Base-by-base conservation (phyloP, 1,140 invertebrate species). In the Heterodera schachtii region DNA sequence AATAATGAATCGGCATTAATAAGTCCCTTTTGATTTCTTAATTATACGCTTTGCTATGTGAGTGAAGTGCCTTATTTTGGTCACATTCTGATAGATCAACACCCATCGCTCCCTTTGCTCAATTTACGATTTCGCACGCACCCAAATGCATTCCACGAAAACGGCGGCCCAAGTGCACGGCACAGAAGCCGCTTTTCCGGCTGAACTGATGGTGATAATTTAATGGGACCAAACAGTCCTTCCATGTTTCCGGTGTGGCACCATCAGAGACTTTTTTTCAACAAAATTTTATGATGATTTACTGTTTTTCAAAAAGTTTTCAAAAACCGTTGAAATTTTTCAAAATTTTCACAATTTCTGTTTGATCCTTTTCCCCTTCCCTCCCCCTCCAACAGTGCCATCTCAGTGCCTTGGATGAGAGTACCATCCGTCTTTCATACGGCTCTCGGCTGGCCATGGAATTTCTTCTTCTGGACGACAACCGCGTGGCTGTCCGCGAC, bases 391-490 rank as follows among this genome's bases (percentile, higher is more conserved):
- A 9, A 16, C 64, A 83, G 82, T 83, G 49, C 31, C 57, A 83
- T n/a, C 66, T 83, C 8, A 66, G n/a, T 41, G 31, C 74, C 21
- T n/a, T 83, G 11, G 73, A 78, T 16, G 81, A 83, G 41, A 44
- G 47, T 19, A 73, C 49, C 52, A 44, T 83, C 46, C 82, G 82
- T 43, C 82, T 83, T 3, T 80, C 82, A 6, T 84, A 83, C 70
- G 82, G 82, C 0, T 47, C 79, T 7, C 31, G 41, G 41, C 41
- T 75, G 49, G 46, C 70, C 46, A 70, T 84, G 60, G 82, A 83
- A 47, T 83, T 83, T 78, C 75, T 83, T n/a, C 57, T 83, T 16
- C 47, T 83, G 11, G 49, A 83, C n/a, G 81, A 83, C 19, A 83
- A 83, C 44, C 82, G 70, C 7, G 82, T 83, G 31, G 82, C 82